Percentiles rank a stretch among this genome's conserved stretches.
phyloP scores from a whole-genome alignment of 2,113 vertebrate genomes.

The Eretmodus cyanostictus region DNA sequence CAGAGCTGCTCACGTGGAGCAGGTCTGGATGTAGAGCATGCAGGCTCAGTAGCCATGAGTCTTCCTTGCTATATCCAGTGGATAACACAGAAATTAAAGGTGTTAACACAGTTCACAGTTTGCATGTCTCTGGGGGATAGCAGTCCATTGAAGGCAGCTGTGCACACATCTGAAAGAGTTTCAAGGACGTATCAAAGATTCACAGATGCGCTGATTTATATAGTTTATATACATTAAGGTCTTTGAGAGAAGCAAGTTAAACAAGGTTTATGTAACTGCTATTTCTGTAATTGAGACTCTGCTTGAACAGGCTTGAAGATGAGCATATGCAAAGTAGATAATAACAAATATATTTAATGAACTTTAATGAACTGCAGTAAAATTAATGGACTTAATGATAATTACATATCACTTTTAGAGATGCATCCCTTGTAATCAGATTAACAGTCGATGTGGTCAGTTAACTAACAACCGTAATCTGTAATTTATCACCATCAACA shows the following conservation, averaged over 20 bases:
- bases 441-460: not conserved
- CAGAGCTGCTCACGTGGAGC: not conserved
- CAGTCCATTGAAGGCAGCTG: not conserved
- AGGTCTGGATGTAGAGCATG: not conserved
- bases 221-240: slow-evolving; percentile 46
- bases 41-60: not conserved
- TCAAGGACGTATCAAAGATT: slow-evolving; percentile 53
- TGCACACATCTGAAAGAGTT: slow-evolving; percentile 15
- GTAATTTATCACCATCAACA: not conserved
- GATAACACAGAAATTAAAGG: slow-evolving; percentile 32
- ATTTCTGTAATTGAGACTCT: slow-evolving; percentile 10
- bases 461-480: not conserved
- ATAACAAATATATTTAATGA: not conserved
- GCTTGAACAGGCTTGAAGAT: not conserved
- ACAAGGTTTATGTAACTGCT: slow-evolving; percentile 22
- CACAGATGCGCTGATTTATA: slow-evolving; percentile 39
- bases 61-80: not conserved
- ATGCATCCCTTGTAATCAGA: not conserved
- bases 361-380: not conserved
- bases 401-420: not conserved
- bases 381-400: not conserved
- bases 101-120: slow-evolving; percentile 2
- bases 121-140: not conserved
- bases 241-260: slow-evolving; percentile 2
- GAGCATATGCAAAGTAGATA: not conserved